Conservation (phyloP, 2,888 invertebrate genomes). For the Xanthorhoe spadicearia region DNA sequence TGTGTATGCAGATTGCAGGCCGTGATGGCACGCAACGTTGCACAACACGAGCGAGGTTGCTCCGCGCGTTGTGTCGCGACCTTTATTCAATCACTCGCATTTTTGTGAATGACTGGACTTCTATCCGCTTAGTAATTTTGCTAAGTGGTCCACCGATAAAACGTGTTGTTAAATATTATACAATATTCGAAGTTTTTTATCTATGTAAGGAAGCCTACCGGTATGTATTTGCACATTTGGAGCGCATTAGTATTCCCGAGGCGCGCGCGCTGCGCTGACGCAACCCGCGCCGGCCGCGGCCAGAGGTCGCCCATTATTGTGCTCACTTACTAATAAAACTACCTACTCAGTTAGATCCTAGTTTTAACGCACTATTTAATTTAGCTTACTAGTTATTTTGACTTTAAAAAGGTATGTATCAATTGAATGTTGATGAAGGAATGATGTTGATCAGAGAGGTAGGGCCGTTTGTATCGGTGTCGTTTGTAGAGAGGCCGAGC, state of each 20-base stretch:
- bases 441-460: no score
- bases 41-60: constrained; percentile 11
- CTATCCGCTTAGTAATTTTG: not conserved
- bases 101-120: constrained; percentile 10
- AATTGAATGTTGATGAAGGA: no score
- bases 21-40: constrained; percentile 1
- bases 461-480: not conserved
- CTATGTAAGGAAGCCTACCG: not conserved
- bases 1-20: constrained; percentile 5
- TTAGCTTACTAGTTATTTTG: no score
- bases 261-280: not conserved
- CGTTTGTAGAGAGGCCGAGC: not conserved
- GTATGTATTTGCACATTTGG: not conserved
- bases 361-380: no score
- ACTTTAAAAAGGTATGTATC: no score
- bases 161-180: not conserved
- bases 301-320: constrained; percentile 2
- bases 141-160: not conserved
- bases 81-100: constrained; percentile 1
- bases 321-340: not conserved
- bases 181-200: not conserved
- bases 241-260: constrained; percentile 5
- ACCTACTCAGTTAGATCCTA: not conserved
- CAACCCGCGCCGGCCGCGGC: not conserved
- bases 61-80: constrained; percentile 14